Percentiles rank a stretch among this genome's conserved stretches.
These are phyloP conservation scores for Procavia capensis DNA, from an alignment of 2,113 vertebrate species.

Conservation along the genomic window DNA sequence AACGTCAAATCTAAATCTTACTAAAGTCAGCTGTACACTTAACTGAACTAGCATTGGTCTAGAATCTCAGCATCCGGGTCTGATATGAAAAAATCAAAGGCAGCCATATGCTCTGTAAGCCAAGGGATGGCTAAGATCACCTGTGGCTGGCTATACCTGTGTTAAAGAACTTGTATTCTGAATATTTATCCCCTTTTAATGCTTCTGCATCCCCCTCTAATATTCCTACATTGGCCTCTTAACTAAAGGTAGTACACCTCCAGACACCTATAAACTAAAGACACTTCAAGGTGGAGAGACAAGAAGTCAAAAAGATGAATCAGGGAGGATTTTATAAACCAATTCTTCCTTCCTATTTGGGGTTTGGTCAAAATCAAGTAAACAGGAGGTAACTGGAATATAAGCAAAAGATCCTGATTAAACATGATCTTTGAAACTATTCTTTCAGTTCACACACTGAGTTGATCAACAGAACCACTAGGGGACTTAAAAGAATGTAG, in stretches of 20 bases:
- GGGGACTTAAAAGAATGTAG: neutral
- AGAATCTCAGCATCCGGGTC: neutral
- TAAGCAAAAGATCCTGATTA: slow-evolving; percentile 27
- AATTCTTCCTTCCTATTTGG: neutral
- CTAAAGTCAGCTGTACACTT: neutral
- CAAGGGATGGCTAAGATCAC: neutral
- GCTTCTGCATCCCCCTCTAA: neutral
- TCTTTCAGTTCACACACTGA: slow-evolving; percentile 3
- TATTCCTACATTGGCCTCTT: neutral
- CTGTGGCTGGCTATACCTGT: neutral
- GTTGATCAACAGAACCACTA: slow-evolving; percentile 2
- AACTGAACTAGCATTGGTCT: neutral
- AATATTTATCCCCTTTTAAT: slow-evolving; percentile 12
- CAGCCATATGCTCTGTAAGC: neutral
- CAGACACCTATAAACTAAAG: too few relatives aligned
- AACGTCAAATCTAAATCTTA: neutral
- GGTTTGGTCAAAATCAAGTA: neutral
- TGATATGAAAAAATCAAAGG: neutral
- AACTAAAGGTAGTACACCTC: neutral
- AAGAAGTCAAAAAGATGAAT: neutral
- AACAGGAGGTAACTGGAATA: neutral
- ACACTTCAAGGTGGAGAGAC: neutral
- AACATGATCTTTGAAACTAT: slow-evolving; percentile 32
- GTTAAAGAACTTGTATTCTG: neutral
- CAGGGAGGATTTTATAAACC: neutral